Base-by-base conservation (phyloP, 2,888 invertebrate species). In the Phyllotreta striolata region DNA sequence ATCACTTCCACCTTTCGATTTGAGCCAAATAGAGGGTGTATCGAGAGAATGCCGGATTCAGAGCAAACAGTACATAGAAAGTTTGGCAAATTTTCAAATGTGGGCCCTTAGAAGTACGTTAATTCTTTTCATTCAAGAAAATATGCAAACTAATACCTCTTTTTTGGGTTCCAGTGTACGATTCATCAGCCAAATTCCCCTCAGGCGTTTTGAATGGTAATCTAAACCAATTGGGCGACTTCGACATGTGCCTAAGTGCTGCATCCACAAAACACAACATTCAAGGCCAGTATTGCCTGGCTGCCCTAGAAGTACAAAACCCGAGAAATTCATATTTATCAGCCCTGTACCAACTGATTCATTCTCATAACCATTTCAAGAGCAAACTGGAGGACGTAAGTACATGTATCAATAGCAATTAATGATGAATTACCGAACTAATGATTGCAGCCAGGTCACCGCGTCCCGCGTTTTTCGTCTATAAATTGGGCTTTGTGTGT, bases 401-500 rank as follows among this genome's bases (percentile, higher is more conserved):
- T 85, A 74, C 8, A 24, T n/a, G n/a, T n/a, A n/a, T n/a, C 4
- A 46, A 3, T 12, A 4, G 9, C 14, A n/a, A n/a, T 41, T n/a
- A n/a, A 6, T 52, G 2, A 2, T 24, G 4, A 35, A 40, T 4
- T 4, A 8, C 37, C 44, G 12, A 12, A 41, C 8, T 52, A 39
- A 40, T n/a, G 40, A 13, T 59, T 51, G 10, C 73, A 90, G 90
- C 88, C 89, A 47, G 89, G 89, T 5, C 90, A 90, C 77, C 82
- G 89, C 66, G 87, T 90, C 6, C 90, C 90, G 0, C 83, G 88
- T 66, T 89, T 86, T 73, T 87, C 87, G 3, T 84, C 86, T 10
- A 83, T 89, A 54, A 87, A 88, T 70, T 90, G 89, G 89, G 89
- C 86, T 1, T 75, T 89, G 9, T 90, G 90, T 73, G 84, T 88